Percentiles rank a stretch among this genome's conserved stretches.
Conservation (phyloP, 2,888 invertebrate genomes). For the Escarpia spicata region DNA sequence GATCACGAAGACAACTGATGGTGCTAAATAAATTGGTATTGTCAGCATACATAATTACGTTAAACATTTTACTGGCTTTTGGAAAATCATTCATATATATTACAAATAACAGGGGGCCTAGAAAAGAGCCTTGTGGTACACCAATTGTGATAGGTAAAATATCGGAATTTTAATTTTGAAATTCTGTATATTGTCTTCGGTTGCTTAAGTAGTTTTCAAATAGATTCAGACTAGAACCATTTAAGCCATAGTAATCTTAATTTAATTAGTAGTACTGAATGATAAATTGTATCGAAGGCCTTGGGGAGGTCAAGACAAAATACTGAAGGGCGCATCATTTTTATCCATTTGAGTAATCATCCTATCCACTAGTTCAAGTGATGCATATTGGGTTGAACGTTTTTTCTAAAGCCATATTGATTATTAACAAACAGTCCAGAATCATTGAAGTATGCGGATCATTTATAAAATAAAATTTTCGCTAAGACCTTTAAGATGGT, state of each 20-base stretch:
- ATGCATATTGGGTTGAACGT: background rate
- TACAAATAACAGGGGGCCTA: background rate
- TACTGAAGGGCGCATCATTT: background rate
- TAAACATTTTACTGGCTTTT: background rate
- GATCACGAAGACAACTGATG: too few relatives aligned
- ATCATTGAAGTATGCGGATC: too few relatives aligned
- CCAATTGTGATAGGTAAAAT: background rate
- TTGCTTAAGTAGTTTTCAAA: background rate
- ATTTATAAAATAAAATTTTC: too few relatives aligned
- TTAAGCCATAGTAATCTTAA: background rate
- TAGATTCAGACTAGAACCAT: background rate
- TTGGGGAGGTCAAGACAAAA: background rate
- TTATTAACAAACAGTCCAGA: too few relatives aligned
- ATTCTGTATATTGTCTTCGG: background rate
- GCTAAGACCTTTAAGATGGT: too few relatives aligned
- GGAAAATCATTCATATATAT: background rate
- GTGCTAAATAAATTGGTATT: too few relatives aligned
- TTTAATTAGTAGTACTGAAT: background rate
- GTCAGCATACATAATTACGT: too few relatives aligned
- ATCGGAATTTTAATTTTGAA: background rate
- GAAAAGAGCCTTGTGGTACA: background rate
- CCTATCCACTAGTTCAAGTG: background rate
- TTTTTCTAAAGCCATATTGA: too few relatives aligned
- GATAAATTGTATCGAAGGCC: background rate
- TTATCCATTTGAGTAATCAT: background rate